A percentile compares a stretch with the other conserved stretches of the same genome.
Conservation (phyloP, 2,113 vertebrate species). For the Zosterops pallidus region DNA sequence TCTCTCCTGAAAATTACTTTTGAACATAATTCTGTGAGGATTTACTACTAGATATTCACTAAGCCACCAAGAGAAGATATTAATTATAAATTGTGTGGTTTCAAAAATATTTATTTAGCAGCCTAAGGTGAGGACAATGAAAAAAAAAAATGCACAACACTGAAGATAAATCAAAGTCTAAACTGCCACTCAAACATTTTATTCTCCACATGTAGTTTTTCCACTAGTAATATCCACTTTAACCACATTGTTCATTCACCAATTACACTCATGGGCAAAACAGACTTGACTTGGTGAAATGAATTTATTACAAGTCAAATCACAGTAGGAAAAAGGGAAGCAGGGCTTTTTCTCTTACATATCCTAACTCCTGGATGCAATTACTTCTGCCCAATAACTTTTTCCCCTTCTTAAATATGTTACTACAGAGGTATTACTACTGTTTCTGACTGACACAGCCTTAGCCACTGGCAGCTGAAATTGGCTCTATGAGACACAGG, state of each 20-base stretch:
- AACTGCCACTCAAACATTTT: neutral
- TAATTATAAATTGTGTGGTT: neutral
- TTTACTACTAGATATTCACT: neutral
- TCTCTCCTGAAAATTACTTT: neutral
- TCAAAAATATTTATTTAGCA: constrained; percentile 7
- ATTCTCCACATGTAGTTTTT: neutral
- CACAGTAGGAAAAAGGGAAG: neutral
- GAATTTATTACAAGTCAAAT: neutral
- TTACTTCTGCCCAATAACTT: neutral
- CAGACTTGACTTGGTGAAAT: neutral
- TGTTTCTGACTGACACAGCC: neutral
- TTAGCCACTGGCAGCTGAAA: neutral
- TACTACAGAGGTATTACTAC: neutral
- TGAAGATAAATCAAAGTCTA: neutral
- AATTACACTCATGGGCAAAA: neutral
- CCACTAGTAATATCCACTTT: neutral
- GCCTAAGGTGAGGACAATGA: neutral
- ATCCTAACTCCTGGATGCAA: neutral
- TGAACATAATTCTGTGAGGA: neutral
- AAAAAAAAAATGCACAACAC: neutral
- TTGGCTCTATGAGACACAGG: neutral
- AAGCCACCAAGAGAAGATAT: neutral
- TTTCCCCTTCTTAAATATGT: neutral
- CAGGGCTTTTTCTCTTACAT: neutral
- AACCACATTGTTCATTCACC: neutral